A percentile compares a stretch with the other conserved stretches of the same genome.
Conservation (phyloP, 2,888 invertebrate genomes). For the Anodontia alba region DNA sequence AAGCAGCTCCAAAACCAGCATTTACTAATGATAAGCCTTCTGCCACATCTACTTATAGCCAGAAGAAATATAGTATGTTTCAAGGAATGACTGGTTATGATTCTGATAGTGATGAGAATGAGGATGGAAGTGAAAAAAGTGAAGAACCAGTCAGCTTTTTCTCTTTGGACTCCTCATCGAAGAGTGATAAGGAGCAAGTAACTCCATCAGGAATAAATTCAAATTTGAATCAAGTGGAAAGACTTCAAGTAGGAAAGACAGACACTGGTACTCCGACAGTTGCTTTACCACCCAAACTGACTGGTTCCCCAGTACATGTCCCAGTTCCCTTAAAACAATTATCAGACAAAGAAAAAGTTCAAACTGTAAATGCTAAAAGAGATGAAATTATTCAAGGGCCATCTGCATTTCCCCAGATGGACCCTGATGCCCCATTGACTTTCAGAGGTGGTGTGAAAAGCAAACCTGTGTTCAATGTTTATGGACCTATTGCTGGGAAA, state of each 20-base stretch:
- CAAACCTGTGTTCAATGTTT: neutral
- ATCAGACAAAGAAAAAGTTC: neutral
- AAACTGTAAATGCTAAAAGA: neutral
- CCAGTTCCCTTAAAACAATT: neutral
- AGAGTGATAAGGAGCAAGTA: conserved; percentile 26
- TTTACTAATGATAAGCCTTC: neutral
- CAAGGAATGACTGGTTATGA: conserved; percentile 53
- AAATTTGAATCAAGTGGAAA: neutral
- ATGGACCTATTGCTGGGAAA: neutral
- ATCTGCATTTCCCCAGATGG: conserved; percentile 1
- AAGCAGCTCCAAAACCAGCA: neutral
- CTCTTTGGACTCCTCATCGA: conserved; percentile 55
- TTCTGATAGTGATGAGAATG: conserved; percentile 76
- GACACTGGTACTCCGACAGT: conserved; percentile 46
- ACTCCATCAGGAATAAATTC: neutral
- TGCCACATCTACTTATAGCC: neutral
- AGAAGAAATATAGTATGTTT: conserved; percentile 13
- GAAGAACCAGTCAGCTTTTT: conserved; percentile 65
- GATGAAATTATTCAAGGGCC: neutral
- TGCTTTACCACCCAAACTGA: conserved; percentile 34
- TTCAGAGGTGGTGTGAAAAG: conserved; percentile 56
- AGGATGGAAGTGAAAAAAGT: conserved; percentile 37
- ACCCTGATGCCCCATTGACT: conserved; percentile 57
- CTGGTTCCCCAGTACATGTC: too few relatives aligned
- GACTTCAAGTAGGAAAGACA: neutral